Evolutionary conservation across 2,888 invertebrate species (phyloP).

Genomic region (Agonopterix alstromeriana): DNA sequence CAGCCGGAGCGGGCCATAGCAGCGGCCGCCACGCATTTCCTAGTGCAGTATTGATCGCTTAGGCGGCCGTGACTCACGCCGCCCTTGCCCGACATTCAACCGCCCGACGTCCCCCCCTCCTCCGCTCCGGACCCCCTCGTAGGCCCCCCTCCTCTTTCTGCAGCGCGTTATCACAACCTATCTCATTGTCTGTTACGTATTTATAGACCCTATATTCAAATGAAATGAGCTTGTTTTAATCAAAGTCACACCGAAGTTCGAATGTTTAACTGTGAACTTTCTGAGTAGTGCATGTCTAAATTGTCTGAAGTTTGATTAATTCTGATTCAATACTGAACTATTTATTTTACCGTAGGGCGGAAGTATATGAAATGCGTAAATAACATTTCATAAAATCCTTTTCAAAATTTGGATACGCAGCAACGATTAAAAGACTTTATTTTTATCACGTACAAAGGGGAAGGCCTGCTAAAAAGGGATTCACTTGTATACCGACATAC

Average conservation of each 20-base stretch:
- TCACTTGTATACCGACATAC: not conserved
- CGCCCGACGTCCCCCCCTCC: slow-evolving; percentile 24
- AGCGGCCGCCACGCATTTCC: slow-evolving; percentile 42
- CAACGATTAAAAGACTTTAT: not conserved
- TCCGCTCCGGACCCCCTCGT: slow-evolving; percentile 18
- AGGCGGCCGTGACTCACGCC: slow-evolving; percentile 68
- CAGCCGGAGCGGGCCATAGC: not conserved
- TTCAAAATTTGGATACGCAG: too few species aligned
- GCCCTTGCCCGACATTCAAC: slow-evolving; percentile 76
- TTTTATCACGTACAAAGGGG: slow-evolving; percentile 1
- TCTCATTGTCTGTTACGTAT: slow-evolving; percentile 24
- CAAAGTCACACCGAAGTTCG: too few species aligned
- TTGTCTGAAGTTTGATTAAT: too few species aligned
- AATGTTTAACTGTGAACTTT: too few species aligned
- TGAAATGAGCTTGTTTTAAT: too few species aligned
- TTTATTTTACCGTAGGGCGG: too few species aligned
- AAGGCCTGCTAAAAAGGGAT: not conserved
- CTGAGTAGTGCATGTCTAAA: too few species aligned
- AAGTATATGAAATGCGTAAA: too few species aligned
- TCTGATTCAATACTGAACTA: too few species aligned
- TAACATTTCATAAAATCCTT: too few species aligned
- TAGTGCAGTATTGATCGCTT: slow-evolving; percentile 67
- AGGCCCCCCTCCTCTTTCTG: slow-evolving; percentile 13
- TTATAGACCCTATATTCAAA: too few species aligned
- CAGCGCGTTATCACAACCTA: slow-evolving; percentile 38